phyloP scores from a whole-genome alignment of 2,888 invertebrate species.

The Ichneumoninae sp. region DNA sequence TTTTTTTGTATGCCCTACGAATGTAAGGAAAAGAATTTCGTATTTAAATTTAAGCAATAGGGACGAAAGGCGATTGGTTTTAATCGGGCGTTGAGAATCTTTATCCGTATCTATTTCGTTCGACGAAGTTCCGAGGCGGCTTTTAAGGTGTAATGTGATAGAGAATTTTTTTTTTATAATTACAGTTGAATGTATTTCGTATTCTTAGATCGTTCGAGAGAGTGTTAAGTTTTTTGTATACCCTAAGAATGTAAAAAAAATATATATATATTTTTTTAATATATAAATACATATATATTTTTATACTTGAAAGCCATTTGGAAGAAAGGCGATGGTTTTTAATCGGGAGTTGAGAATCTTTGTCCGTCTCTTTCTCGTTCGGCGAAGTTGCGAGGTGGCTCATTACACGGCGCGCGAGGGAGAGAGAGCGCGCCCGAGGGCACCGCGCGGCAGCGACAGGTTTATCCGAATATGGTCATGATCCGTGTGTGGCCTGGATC shows the following conservation, averaged over 20 bases:
- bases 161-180: too few species aligned
- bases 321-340: neutral
- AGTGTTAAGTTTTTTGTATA: too few species aligned
- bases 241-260: too few species aligned
- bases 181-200: too few species aligned
- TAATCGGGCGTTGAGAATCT: conserved; percentile 9
- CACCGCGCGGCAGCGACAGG: conserved; percentile 66
- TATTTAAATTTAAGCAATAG: neutral
- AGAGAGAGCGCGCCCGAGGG: conserved; percentile 21
- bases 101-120: neutral
- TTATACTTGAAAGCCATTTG: neutral
- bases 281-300: too few species aligned
- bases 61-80: neutral
- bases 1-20: too few species aligned
- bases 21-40: too few species aligned
- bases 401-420: conserved; percentile 42
- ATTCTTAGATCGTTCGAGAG: too few species aligned
- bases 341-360: conserved; percentile 12
- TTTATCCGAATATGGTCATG: conserved; percentile 73
- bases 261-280: too few species aligned
- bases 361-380: neutral
- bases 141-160: neutral
- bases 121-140: conserved; percentile 20
- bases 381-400: conserved; percentile 34
- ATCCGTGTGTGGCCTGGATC: conserved; percentile 74